Evolutionary conservation across 1,140 invertebrate genomes (phyloP), one percentile per base, ranked within the genome.

Genomic region (Leucophenga varia): DNA sequence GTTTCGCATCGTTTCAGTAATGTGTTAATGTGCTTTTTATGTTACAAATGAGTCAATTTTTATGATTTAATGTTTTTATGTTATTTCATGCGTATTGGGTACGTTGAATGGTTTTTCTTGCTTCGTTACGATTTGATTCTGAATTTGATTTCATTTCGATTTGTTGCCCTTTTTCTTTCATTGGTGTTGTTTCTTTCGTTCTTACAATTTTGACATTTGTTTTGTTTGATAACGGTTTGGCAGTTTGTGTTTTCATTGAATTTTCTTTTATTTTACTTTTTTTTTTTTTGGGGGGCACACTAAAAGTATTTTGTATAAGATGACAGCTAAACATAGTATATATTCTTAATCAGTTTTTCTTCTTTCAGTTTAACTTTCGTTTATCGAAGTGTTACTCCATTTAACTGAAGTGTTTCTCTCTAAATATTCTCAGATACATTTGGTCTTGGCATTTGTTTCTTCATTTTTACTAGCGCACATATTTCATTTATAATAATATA

Each of bases 21-120:
- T 65, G 61, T 65, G 61, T 65, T 65, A 65, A 65, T 65, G 61
- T 61, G 61, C 57, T 65, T 65, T 67, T 65, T 65, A 65, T 65
- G 61, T 65, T 65, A 65, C 61, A 65, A 65, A 65, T 65, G 61
- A 65, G 61, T 65, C 61, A 65, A 65, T 65, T 65, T 65, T 65
- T 65, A 65, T 65, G 61, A 65, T 65, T 65, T 65, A 65, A 65
- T 59, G 61, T 59, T 57, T 39, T 25, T 25, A 25, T 25, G 22
- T 25, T 25, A 25, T 25, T 25, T 25, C 22, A 25, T 25, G 22
- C 22, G 22, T 25, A 6, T 25, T 25, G 22, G 22, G 22, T 10
- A n/a, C n/a, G n/a, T n/a, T n/a, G n/a, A n/a, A n/a, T n/a, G n/a
- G n/a, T 25, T 25, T 25, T 25, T 6, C 43, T 25, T 25, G 22